Conservation (phyloP, 1,140 invertebrate species). For the Penaeus indicus region DNA sequence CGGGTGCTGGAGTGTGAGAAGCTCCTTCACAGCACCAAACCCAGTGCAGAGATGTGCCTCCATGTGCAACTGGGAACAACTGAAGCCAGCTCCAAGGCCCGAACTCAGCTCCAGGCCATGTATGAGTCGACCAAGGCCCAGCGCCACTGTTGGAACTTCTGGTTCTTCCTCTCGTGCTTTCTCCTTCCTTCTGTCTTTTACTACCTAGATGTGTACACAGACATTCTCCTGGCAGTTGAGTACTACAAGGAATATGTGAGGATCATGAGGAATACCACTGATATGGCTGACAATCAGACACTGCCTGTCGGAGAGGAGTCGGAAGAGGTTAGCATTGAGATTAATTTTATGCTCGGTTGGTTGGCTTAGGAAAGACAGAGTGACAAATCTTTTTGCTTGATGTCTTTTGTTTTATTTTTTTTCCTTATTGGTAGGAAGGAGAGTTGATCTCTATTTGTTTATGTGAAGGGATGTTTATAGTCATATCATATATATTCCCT, state of each 20-base stretch:
- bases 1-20: constrained; percentile 65
- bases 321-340: not conserved
- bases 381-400: too few species aligned
- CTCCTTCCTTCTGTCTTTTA: constrained; percentile 65
- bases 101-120: constrained; percentile 64
- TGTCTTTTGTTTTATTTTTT: too few species aligned
- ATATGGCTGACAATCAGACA: not conserved
- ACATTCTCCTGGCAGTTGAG: constrained; percentile 65
- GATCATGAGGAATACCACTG: constrained; percentile 30
- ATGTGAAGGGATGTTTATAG: too few species aligned
- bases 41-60: constrained; percentile 64
- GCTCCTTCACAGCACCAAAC: constrained; percentile 51
- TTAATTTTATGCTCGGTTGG: too few species aligned
- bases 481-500: too few species aligned
- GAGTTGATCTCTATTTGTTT: too few species aligned
- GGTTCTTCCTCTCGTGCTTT: constrained; percentile 66
- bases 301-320: not conserved
- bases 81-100: constrained; percentile 63
- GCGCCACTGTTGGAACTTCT: constrained; percentile 66
- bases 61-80: constrained; percentile 65
- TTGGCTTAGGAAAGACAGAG: too few species aligned
- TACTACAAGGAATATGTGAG: constrained; percentile 55
- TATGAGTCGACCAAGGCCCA: constrained; percentile 65
- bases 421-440: too few species aligned
- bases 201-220: constrained; percentile 66